Base-by-base conservation (phyloP, 2,888 invertebrate genomes). In the Blomia tropicalis region DNA sequence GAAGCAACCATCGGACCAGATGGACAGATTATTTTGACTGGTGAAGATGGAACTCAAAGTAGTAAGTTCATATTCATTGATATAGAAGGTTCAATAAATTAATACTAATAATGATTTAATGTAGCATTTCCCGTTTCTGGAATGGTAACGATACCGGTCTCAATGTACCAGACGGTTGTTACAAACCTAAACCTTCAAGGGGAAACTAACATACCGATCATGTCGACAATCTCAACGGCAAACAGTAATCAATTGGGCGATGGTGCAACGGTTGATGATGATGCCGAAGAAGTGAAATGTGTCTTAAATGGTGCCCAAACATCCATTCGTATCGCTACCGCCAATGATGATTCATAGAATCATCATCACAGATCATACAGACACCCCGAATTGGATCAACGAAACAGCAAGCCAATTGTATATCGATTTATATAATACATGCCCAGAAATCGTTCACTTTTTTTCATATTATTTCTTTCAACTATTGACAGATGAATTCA, bases 111-210 rank as follows among this genome's bases (percentile, higher is more conserved):
- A 23, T 62, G 22, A 22, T 63, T 64, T 47, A 43, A 62, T 65
- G 4, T 47, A 69, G 69, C 69, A 23, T 70, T 69, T 65, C 69
- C 70, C 69, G 88, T 88, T 70, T 85, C 88, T 71, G 91, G 91
- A 65, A 90, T 93, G 77, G 90, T 93, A 73, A 90, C 92, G 62
- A 87, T 93, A 70, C 93, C 93, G 62, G 89, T 93, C 66, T 87
- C 89, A 66, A 89, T 93, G 85, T 93, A 93, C 79, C 92, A 93
- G 54, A 62, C 62, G 19, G 65, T 65, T 4, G 65, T 65, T n/a
- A 65, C 63, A 22, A 65, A 65, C 27, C 47, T 60, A 29, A 51
- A 64, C n/a, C 41, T 47, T 44, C 56, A 62, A 43, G 58, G 43
- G 22, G 63, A 63, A 32, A 41, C 32, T 30, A 63, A 60, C 22